A percentile compares a stretch with the other conserved stretches of the same genome.
These are phyloP conservation scores for Triplophysa yarkandensis DNA, from an alignment of 2,797 vertebrate genomes.

Conservation along the genomic window DNA sequence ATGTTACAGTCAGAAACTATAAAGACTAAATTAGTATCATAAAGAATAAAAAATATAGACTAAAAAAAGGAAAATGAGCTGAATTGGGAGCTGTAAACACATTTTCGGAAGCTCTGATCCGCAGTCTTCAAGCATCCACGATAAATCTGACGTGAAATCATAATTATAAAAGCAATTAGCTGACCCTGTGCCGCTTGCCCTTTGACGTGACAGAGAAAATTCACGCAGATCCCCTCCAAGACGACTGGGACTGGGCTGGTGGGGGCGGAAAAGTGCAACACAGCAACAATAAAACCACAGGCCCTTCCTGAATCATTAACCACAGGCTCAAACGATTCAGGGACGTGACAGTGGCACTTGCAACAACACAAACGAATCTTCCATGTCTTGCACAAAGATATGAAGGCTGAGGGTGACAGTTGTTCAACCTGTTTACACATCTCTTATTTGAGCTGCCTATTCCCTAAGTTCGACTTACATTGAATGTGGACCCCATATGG, in stretches of 20 bases:
- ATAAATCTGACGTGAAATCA: conserved; percentile 87
- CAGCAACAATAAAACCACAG: conserved; percentile 81
- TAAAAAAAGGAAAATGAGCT: conserved; percentile 72
- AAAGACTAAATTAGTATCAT: no score
- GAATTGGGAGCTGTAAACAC: conserved; percentile 78
- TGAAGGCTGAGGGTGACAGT: not conserved
- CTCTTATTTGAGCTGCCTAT: not conserved
- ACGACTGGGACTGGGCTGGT: conserved; percentile 62
- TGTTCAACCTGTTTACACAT: not conserved
- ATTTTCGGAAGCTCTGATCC: conserved; percentile 72
- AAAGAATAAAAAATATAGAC: conserved; percentile 77
- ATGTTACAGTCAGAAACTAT: no score
- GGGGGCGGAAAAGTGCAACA: conserved; percentile 72
- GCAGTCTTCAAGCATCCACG: conserved; percentile 79
- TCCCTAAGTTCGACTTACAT: not conserved
- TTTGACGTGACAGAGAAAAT: conserved; percentile 83
- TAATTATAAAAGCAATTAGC: conserved; percentile 88
- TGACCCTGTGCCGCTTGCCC: conserved; percentile 83
- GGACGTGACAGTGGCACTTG: conserved; percentile 61
- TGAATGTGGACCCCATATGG: no score
- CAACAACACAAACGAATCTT: conserved; percentile 63
- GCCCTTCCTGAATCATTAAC: conserved; percentile 80
- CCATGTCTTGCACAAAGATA: conserved; percentile 32
- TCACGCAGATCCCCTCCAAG: conserved; percentile 79
- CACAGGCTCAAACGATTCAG: conserved; percentile 71